These are phyloP conservation scores for Prionace glauca DNA, from an alignment of 2,797 vertebrate species.

Conservation along the genomic window DNA sequence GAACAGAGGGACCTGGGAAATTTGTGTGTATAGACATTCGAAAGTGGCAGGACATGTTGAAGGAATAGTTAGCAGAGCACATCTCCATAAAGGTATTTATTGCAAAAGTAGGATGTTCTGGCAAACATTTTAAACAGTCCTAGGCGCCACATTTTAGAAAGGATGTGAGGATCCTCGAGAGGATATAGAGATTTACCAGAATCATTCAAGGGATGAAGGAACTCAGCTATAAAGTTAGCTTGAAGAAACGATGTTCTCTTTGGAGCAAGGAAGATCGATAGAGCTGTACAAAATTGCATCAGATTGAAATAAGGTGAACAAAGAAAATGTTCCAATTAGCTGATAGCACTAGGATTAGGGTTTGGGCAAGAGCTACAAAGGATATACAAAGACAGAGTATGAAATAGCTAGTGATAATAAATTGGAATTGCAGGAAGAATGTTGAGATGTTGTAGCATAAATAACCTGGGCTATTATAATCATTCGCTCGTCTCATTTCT, in stretches of 20 bases:
- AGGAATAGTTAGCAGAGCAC: background rate
- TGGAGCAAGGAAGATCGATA: background rate
- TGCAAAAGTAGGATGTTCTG: background rate
- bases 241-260: background rate
- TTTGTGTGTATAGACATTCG: background rate
- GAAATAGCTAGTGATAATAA: too few species aligned
- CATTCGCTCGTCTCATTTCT: too few species aligned
- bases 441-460: too few species aligned
- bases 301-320: too few species aligned
- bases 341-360: too few species aligned
- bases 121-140: background rate
- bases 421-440: too few species aligned
- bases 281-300: background rate
- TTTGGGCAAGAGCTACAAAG: too few species aligned
- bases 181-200: background rate
- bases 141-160: background rate
- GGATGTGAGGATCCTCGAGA: background rate
- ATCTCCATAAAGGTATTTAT: background rate
- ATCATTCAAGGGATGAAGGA: background rate
- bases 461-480: too few species aligned
- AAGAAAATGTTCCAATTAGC: too few species aligned
- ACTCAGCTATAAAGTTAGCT: background rate
- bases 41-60: background rate
- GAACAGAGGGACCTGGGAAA: background rate
- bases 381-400: too few species aligned